phyloP scores from a whole-genome alignment of 2,113 vertebrate genomes.

The Meles meles region DNA sequence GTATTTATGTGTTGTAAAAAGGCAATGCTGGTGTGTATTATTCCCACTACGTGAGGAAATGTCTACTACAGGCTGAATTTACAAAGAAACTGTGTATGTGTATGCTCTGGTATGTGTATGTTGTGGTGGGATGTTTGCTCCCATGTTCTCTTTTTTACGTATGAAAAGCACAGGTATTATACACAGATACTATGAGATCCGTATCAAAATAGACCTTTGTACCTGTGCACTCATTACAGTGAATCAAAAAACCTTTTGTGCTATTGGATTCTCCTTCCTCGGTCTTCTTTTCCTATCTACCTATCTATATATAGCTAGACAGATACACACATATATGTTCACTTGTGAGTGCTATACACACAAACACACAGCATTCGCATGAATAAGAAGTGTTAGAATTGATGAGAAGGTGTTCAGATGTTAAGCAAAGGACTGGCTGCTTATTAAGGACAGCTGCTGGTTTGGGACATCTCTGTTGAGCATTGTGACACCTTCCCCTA shows the following conservation, averaged over 20 bases:
- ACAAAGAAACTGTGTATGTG: not conserved
- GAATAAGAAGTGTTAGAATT: not conserved
- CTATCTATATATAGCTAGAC: not conserved
- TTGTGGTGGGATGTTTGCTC: not conserved
- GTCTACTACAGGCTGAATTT: not conserved
- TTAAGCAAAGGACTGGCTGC: not conserved
- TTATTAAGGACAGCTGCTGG: not conserved
- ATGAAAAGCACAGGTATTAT: slow-evolving; percentile 39
- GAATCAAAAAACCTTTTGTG: not conserved
- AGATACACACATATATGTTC: not conserved
- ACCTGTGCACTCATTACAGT: not conserved
- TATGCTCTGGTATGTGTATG: not conserved
- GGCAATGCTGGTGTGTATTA: not conserved
- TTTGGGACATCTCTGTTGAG: not conserved
- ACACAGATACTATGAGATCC: not conserved
- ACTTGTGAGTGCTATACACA: not conserved
- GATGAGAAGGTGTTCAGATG: not conserved
- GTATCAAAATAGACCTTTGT: not conserved
- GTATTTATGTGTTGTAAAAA: not conserved
- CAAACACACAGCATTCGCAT: not conserved
- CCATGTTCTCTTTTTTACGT: not conserved
- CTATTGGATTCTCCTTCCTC: not conserved
- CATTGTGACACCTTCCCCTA: not conserved
- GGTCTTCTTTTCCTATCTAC: not conserved
- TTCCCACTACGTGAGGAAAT: not conserved